Evolutionary conservation across 2,797 vertebrate genomes (phyloP).

Genomic region (Enteromius fasciolatus): DNA sequence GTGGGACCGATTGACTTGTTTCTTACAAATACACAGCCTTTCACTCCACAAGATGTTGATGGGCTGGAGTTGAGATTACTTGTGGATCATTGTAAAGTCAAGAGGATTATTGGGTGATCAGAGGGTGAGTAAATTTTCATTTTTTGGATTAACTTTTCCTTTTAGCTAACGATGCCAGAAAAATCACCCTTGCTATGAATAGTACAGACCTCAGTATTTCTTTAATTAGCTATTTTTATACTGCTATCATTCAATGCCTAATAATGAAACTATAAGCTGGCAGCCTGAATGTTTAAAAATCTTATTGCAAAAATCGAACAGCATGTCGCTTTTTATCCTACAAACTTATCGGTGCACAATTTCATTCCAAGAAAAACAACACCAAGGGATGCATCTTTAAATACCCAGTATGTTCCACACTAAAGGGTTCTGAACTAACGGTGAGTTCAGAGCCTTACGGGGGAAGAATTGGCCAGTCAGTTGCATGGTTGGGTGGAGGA

Average conservation of each 20-base stretch:
- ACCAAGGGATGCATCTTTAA: neutral
- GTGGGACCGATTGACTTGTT: neutral
- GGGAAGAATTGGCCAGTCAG: conserved; percentile 41
- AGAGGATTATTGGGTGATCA: neutral
- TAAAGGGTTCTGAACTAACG: neutral
- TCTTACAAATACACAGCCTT: neutral
- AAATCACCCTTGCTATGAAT: neutral
- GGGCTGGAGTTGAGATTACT: neutral
- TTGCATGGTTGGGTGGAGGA: conserved; percentile 33
- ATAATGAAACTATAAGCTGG: neutral
- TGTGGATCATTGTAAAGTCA: neutral
- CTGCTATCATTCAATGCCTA: neutral
- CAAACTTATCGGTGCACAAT: neutral
- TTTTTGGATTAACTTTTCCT: neutral
- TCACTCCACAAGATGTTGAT: neutral
- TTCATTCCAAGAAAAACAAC: neutral
- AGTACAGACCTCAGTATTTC: neutral
- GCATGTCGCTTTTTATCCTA: neutral
- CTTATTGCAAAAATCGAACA: neutral
- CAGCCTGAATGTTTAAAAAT: neutral
- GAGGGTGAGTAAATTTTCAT: neutral
- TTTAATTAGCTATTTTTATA: neutral
- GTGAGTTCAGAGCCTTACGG: conserved; percentile 4
- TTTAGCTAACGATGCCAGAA: neutral
- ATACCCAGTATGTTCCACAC: neutral